Base-by-base conservation (phyloP, 2,797 vertebrate species). In the Rhadinocentrus ornatus region DNA sequence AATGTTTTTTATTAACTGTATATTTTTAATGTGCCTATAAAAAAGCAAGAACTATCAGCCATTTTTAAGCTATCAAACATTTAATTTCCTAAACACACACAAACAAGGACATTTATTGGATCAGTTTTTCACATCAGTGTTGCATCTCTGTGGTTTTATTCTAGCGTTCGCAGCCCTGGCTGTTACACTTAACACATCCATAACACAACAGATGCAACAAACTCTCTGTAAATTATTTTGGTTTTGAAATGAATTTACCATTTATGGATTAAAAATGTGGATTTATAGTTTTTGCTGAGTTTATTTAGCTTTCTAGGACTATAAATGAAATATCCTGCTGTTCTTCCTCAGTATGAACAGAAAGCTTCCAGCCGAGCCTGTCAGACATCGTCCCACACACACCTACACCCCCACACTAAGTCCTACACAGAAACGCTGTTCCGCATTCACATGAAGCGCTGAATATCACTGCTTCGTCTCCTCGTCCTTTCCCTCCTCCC, bases 401-500 rank as follows among this genome's bases (percentile, higher is more conserved):
- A 59, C 39, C 7, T 10, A 67, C 29, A 13, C 29, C 32, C 44
- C n/a, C 61, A 57, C 65, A 64, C 64, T 3, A 1, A 64, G 31
- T 32, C 16, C 24, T 20, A 16, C 11, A 26, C 63, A 48, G n/a
- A 63, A 10, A 64, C 37, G 55, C 66, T 10, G 13, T 11, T 50
- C 3, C 39, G 56, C 70, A 64, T 58, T 73, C 72, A 76, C 70
- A 72, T 59, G 70, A 55, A 2, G 57, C 58, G 60, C 75, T 73
- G 64, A 80, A 81, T 80, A 78, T 37, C 41, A 22, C 22, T 7
- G 59, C 53, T 77, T 68, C 44, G 3, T 71, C 59, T 71, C 48
- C 54, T 55, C 68, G 74, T 78, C 78, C 82, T 72, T 20, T 73
- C 58, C 59, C 73, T 44, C 41, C 67, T 41, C 62, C 56, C 53